phyloP scores from a whole-genome alignment of 2,797 vertebrate species.

The Crenichthys baileyi region DNA sequence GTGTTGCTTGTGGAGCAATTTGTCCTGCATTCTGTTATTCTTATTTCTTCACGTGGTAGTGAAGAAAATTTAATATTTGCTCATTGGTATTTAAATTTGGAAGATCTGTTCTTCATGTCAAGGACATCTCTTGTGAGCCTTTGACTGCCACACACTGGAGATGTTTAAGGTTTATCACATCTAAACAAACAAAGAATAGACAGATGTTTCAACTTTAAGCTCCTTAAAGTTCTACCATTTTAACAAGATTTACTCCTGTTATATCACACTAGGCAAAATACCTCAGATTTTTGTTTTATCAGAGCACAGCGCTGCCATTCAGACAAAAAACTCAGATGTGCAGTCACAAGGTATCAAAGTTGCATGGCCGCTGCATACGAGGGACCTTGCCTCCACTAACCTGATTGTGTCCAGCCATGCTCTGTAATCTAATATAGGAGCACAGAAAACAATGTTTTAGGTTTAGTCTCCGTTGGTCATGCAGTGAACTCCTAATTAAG shows the following conservation, averaged over 20 bases:
- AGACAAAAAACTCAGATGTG: slow-evolving; percentile 15
- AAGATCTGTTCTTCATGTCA: neutral
- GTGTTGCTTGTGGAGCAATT: neutral
- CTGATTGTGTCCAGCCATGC: slow-evolving; percentile 68
- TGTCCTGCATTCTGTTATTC: neutral
- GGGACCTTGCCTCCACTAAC: slow-evolving; percentile 55
- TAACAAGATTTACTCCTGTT: neutral
- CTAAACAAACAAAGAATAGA: neutral
- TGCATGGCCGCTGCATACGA: slow-evolving; percentile 31
- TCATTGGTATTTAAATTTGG: neutral
- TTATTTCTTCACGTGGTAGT: neutral
- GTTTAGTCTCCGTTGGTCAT: slow-evolving; percentile 39
- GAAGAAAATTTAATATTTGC: neutral
- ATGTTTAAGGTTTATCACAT: neutral
- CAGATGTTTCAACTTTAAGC: neutral
- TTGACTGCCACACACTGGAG: neutral
- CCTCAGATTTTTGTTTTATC: neutral
- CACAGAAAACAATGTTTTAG: slow-evolving; percentile 63
- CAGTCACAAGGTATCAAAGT: slow-evolving; percentile 44
- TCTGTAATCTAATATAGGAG: slow-evolving; percentile 70
- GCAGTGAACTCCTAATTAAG: slow-evolving; percentile 44
- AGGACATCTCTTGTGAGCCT: neutral
- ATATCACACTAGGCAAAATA: neutral
- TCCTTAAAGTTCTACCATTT: neutral
- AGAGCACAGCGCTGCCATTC: slow-evolving; percentile 32